Conservation (phyloP, 2,888 invertebrate genomes). For the Gisinianus flammeolus region DNA sequence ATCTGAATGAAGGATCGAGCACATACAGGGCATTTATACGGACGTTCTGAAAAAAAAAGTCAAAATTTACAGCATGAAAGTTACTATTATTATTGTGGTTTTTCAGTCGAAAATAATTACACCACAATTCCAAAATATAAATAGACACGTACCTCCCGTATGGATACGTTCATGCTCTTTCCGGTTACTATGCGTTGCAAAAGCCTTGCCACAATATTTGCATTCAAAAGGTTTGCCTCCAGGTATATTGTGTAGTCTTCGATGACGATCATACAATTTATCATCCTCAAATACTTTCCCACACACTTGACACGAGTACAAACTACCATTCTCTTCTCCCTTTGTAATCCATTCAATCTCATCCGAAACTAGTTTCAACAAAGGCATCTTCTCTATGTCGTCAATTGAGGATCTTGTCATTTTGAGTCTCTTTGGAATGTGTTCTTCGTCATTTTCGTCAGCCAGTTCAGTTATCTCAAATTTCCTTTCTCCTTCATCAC, state of each 20-base stretch:
- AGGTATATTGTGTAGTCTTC: conserved; percentile 29
- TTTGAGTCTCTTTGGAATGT: neutral
- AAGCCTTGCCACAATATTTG: conserved; percentile 54
- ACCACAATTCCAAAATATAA: neutral
- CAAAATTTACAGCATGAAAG: too few relatives aligned
- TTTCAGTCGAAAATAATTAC: neutral
- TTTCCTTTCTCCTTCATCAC: neutral
- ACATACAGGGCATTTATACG: conserved; percentile 55
- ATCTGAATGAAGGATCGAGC: conserved; percentile 55
- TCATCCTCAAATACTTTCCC: conserved; percentile 22
- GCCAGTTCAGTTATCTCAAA: neutral
- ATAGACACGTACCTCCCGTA: conserved; percentile 40
- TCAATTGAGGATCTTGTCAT: neutral
- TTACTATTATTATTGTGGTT: neutral
- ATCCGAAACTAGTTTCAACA: conserved; percentile 6
- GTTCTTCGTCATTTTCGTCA: neutral
- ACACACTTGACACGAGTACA: conserved; percentile 28
- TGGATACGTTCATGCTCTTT: conserved; percentile 58
- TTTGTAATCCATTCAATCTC: conserved; percentile 21
- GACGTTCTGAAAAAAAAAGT: conserved; percentile 41
- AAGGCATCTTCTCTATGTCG: neutral
- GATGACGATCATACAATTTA: conserved; percentile 13
- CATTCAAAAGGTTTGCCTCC: conserved; percentile 48
- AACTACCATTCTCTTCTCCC: neutral
- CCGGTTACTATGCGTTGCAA: conserved; percentile 57